Evolutionary conservation across 2,113 vertebrate species (phyloP).

Genomic region (Dromaius novaehollandiae): DNA sequence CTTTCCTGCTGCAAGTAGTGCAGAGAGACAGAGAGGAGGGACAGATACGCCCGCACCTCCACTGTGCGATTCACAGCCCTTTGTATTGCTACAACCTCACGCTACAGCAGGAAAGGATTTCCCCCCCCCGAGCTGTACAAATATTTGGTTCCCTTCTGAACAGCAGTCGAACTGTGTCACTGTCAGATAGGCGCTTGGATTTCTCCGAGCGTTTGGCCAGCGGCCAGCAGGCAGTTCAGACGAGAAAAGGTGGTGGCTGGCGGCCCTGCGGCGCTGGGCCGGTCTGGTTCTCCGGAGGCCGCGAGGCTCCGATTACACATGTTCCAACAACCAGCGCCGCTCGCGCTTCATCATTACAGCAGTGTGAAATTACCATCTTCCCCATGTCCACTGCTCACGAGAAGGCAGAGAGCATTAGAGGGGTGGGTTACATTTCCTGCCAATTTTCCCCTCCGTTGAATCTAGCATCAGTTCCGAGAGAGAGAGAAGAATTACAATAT

Average conservation of each 20-base stretch:
- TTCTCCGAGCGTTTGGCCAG: background rate
- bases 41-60: fast-evolving
- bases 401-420: background rate
- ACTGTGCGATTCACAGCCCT: background rate
- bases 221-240: background rate
- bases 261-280: fast-evolving
- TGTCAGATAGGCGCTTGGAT: background rate
- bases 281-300: fast-evolving
- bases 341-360: fast-evolving
- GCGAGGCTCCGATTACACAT: background rate
- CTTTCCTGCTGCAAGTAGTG: background rate
- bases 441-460: background rate
- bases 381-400: background rate
- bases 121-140: no score
- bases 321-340: background rate
- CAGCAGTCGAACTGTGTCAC: background rate
- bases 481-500: background rate
- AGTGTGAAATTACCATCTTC: background rate
- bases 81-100: fast-evolving
- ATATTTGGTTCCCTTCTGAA: background rate
- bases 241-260: background rate
- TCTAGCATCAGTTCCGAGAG: fast-evolving
- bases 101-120: fast-evolving
- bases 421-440: background rate
- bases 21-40: background rate